Evolutionary conservation across 2,888 invertebrate species (phyloP), one percentile per base, ranked within the genome.

Genomic region (Taphrorychus bicolor): DNA sequence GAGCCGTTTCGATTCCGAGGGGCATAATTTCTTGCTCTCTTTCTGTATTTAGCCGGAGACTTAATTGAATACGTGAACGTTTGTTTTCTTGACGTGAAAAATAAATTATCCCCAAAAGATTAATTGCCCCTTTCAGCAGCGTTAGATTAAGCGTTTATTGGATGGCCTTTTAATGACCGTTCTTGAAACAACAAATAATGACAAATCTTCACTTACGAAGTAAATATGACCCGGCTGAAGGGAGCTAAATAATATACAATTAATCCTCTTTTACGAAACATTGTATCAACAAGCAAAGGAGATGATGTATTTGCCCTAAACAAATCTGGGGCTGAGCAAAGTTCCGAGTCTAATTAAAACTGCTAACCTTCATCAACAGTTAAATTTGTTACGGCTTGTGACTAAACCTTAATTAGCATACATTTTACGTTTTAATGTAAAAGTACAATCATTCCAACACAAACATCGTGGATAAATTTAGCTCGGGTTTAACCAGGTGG

Each of bases 41-140:
- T 54, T 54, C 32, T 54, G 32, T 54, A 54, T 54, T 54, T 54
- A 54, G 54, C 24, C 54, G 42, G 22, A 42, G 21, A 42, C 63
- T 57, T 64, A 64, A 64, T 64, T 64, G 63, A 64, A 64, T 57
- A 64, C 63, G 57, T 64, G 63, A 51, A 64, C 57, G 41, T 49
- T 63, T 64, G 58, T 58, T 56, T 64, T 64, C 23, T 58, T 64
- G 58, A 64, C 63, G 32, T 51, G 22, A 64, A 56, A 62, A 64
- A 64, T 64, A 64, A 64, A 64, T 48, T 62, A 62, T 54, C 56
- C 56, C 24, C 16, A 40, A 62, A n/a, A 56, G 56, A 62, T 56
- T 48, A 62, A 62, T 62, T 54, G 54, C 21, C 21, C 22, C 32
- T 54, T 54, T 54, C 32, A 54, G 22, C 32, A 32, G 54, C 32